Evolutionary conservation across 2,888 invertebrate species (phyloP), one percentile per base, ranked within the genome.

Genomic region (Drosophila mimica): DNA sequence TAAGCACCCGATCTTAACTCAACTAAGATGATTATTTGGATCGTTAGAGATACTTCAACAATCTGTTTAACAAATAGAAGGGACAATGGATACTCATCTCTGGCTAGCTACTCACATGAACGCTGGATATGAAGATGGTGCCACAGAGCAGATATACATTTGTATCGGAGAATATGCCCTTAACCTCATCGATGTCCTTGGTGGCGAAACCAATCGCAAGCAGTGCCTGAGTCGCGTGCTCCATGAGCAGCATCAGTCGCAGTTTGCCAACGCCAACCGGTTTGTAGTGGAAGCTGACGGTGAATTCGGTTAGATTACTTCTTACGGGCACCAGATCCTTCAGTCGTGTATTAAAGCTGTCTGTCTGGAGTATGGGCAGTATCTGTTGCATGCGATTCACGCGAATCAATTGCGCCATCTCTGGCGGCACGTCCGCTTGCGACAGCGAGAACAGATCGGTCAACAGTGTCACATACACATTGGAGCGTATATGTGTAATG

Each of bases 161-260:
- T 0, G 99, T 99, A 90, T 99, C 99, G 0, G 97, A 97, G 93
- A 99, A 98, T 83, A 99, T 97, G 59, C 97, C 97, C 93, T 99
- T 99, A 0, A 98, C 96, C 94, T 99, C 99, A 93, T 99, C 99
- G 40, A 98, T 94, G 94, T 99, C 99, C 92, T 98, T 99, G 70
- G 96, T 96, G 43, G 96, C 96, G 90, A 99, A 99, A 2, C 92
- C 93, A 28, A 92, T 82, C n/a, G 94, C 91, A 57, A 95, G 93
- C 83, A 98, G 94, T 59, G 95, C 95, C 25, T 95, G 94, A 81
- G 98, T 94, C 0, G 97, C 96, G 28, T 95, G 94, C 79, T 97
- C 95, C 76, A 98, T 95, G 90, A 98, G 97, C 49, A 96, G 93
- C 79, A 97, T 95, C 79, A 98, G 93, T 68, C 97, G 94, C 76